Percentiles rank a stretch among this genome's conserved stretches.
Conservation (phyloP, 2,113 vertebrate species). For the Ochotona curzoniae region DNA sequence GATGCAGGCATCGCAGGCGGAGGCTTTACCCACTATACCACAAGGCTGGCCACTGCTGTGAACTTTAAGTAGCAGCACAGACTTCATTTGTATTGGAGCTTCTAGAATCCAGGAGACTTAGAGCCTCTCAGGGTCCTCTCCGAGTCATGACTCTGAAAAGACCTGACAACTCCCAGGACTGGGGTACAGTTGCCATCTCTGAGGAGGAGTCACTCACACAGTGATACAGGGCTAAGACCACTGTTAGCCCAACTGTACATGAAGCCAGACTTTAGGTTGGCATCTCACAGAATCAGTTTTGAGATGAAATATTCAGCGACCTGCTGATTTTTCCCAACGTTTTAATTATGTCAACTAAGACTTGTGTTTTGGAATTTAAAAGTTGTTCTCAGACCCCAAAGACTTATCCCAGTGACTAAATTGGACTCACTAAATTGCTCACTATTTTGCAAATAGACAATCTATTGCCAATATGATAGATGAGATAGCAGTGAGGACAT, state of each 20-base stretch:
- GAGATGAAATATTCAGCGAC: not conserved
- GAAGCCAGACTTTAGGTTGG: not conserved
- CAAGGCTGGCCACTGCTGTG: too few relatives aligned
- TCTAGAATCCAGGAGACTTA: not conserved
- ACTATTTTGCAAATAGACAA: not conserved
- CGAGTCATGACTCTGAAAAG: not conserved
- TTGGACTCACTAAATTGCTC: not conserved
- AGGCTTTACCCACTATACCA: too few relatives aligned
- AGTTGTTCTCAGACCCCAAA: conserved; percentile 6
- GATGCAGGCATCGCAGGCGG: too few relatives aligned
- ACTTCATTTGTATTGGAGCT: not conserved
- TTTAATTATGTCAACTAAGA: not conserved
- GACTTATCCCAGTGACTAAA: not conserved
- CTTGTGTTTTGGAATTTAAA: not conserved
- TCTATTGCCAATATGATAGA: not conserved
- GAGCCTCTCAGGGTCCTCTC: not conserved
- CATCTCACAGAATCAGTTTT: not conserved
- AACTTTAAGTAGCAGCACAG: not conserved
- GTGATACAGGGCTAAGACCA: not conserved
- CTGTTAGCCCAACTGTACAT: not conserved
- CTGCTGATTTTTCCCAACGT: not conserved
- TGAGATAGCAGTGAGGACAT: not conserved
- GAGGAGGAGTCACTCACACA: not conserved
- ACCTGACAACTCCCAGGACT: not conserved
- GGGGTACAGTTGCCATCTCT: not conserved